phyloP scores from a whole-genome alignment of 2,888 invertebrate species.

The Iphiclides podalirius region DNA sequence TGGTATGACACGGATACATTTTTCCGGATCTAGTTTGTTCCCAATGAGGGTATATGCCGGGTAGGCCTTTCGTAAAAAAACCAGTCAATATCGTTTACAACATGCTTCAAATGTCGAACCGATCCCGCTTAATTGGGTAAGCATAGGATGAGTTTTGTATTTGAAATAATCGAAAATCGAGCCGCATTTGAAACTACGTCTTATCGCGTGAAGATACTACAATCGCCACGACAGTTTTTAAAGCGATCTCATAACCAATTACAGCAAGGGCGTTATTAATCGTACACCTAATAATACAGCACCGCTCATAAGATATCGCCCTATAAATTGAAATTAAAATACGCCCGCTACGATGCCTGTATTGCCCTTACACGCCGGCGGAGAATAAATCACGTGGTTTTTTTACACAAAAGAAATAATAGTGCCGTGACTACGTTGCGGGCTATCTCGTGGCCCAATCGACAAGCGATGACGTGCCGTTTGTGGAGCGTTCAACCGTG shows the following conservation, averaged over 20 bases:
- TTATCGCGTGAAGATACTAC: no score
- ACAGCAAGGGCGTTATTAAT: constrained; percentile 45
- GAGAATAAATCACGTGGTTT: constrained; percentile 65
- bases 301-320: constrained; percentile 50
- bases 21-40: no score
- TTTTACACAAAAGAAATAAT: constrained; percentile 66
- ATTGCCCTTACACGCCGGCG: constrained; percentile 58
- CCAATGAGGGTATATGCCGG: no score
- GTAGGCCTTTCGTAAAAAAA: no score
- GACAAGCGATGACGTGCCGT: constrained; percentile 25
- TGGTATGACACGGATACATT: no score
- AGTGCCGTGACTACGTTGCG: constrained; percentile 50
- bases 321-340: constrained; percentile 79
- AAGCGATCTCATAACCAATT: constrained; percentile 17
- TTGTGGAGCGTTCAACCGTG: constrained; percentile 6
- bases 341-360: constrained; percentile 50
- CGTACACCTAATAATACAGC: constrained; percentile 53
- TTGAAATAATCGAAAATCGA: no score
- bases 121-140: no score
- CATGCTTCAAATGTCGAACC: no score
- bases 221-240: background rate
- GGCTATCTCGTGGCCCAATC: constrained; percentile 42
- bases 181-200: no score
- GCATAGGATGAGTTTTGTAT: no score
- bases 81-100: no score